These are phyloP conservation scores for Chaetops frenatus DNA, from an alignment of 2,113 vertebrate species.

Conservation along the genomic window DNA sequence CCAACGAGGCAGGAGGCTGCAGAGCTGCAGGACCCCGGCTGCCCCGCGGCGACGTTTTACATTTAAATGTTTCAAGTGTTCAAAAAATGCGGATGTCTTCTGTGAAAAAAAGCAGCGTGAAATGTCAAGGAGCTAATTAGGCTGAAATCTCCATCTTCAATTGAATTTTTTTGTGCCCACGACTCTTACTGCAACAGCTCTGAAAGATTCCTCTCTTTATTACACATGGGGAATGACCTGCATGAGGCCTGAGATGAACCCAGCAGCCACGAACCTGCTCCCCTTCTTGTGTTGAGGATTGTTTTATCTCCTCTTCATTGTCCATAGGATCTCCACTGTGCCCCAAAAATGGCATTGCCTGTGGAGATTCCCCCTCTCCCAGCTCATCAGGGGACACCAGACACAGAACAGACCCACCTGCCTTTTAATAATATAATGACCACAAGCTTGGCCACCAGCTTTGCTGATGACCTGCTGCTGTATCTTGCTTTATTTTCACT, in stretches of 20 bases:
- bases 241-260: neutral
- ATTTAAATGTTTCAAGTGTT: neutral
- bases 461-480: neutral
- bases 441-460: neutral
- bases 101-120: neutral
- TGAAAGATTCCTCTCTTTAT: neutral
- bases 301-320: neutral
- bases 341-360: neutral
- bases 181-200: neutral
- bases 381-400: neutral
- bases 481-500: neutral
- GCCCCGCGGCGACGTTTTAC: neutral
- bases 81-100: neutral
- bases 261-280: neutral
- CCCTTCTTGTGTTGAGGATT: neutral
- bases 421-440: neutral
- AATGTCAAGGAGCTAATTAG: neutral
- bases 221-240: neutral
- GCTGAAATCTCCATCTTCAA: neutral
- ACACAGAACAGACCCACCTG: neutral
- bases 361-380: neutral
- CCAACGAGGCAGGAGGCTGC: neutral
- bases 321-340: neutral
- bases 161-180: neutral
- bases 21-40: neutral